Evolutionary conservation across 2,797 vertebrate genomes (phyloP), one percentile per base, ranked within the genome.

Genomic region (Eidolon dupreanum): DNA sequence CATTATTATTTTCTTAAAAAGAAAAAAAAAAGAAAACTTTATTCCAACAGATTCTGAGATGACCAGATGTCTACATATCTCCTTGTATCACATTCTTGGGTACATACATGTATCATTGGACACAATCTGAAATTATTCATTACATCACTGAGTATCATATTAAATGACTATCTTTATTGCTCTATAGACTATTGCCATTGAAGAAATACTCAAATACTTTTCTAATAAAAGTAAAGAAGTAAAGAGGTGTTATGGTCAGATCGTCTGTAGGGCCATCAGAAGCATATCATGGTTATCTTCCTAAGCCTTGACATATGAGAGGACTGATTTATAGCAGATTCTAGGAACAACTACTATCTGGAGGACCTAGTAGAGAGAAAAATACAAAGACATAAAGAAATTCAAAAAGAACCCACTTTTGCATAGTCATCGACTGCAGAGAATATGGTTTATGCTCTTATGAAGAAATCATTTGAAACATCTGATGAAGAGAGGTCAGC

Each of bases 341-440:
- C 87, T 91, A 90, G 49, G 93, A 95, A 93, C 20, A 87, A 75
- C n/a, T 77, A 49, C 66, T 94, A 90, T 91, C 90, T 88, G 19
- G 33, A 85, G 28, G 66, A 93, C 66, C 16, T 68, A 46, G 49
- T 13, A 93, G 28, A 94, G 33, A 92, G 22, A 68, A 70, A 89
- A 53, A 68, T 7, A 24, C 43, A 70, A 83, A 90, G 36, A 51
- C 6, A 57, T 13, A 63, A 73, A 94, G 46, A 89, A 90, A 78
- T 33, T 68, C 0, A 86, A 91, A 81, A 95, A 59, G 10, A 74
- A 66, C 38, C 17, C 73, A 85, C 31, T 88, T 95, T 90, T 93
- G 53, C 89, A 85, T 46, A 88, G 77, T 95, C 90, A 88, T 46
- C 83, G 77, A 88, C 86, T 88, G 61, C 33, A 88, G 49, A 91